Evolutionary conservation across 2,888 invertebrate species (phyloP).

Genomic region (Leptinotarsa juncta): DNA sequence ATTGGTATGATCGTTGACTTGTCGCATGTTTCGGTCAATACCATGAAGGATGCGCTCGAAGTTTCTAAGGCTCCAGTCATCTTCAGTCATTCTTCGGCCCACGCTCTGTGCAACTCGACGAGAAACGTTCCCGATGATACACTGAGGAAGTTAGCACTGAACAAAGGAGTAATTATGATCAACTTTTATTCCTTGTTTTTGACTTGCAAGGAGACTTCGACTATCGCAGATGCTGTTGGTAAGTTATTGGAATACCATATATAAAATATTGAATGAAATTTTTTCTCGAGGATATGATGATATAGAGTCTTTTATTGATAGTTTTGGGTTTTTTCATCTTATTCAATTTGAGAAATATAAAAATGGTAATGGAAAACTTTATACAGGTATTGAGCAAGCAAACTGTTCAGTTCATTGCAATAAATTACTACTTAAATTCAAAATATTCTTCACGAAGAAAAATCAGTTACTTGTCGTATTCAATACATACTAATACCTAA

Average conservation of each 20-base stretch:
- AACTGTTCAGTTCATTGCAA: too few species aligned
- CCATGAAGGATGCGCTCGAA: conserved; percentile 83
- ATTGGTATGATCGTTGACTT: conserved; percentile 89
- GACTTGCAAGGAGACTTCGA: conserved; percentile 79
- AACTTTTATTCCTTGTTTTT: conserved; percentile 86
- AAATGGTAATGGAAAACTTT: too few species aligned
- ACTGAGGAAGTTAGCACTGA: conserved; percentile 77
- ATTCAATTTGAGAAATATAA: too few species aligned
- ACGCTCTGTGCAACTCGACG: conserved; percentile 82
- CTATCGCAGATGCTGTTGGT: conserved; percentile 85
- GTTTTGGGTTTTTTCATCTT: too few species aligned
- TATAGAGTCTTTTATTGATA: too few species aligned
- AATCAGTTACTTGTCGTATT: too few species aligned
- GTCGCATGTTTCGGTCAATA: conserved; percentile 82
- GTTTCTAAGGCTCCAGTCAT: conserved; percentile 85
- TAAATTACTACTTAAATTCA: too few species aligned
- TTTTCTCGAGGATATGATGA: too few species aligned
- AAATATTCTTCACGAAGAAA: too few species aligned
- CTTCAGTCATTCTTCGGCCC: conserved; percentile 88
- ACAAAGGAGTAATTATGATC: conserved; percentile 88
- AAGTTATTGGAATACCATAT: conserved; percentile 55
- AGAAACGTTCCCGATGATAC: conserved; percentile 86
- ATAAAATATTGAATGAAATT: too few species aligned
- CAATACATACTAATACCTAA: too few species aligned
- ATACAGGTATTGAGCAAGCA: too few species aligned